Base-by-base conservation (phyloP, 2,888 invertebrate species). In the Pomacea canaliculata region DNA sequence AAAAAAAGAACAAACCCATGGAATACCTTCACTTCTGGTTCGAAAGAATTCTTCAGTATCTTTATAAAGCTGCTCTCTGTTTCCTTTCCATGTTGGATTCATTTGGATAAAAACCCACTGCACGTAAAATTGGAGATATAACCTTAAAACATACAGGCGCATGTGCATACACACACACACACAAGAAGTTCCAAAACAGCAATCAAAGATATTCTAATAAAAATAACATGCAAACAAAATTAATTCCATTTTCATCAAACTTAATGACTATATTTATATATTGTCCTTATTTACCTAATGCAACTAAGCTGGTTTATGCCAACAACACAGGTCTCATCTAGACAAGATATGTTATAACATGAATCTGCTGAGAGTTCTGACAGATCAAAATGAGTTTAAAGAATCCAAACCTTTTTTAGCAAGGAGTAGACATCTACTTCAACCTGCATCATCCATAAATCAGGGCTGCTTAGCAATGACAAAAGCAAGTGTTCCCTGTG, bases 401-500 rank as follows among this genome's bases (percentile, higher is more conserved):
- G 16, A 56, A 56, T 56, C 12, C 51, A 56, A 56, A 90, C 91
- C 85, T 93, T 93, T 84, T 94, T 93, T 37, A 95, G 88, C 88
- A 95, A 91, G 70, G 94, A 93, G 83, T 95, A 95, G 65, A 95
- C 91, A 59, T 95, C 94, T 89, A 95, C 95, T 91, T 95, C 95
- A 0, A 95, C 95, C 90, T 95, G 95, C 92, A 95, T 93, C 3
- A 94, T 95, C 87, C 94, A 94, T 78, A 95, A 91, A 83, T 94
- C 93, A 0, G 94, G 93, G 87, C 94, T 93, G 67, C 93, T 91
- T 5, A 92, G 91, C 94, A 95, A 93, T 63, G 93, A 91, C 7
- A 92, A 91, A 94, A 95, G 94, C 79, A 95, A 88, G 7, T 93
- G 93, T n/a, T 93, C 90, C 51, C 93, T 94, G 83, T 37, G 23